A percentile compares a stretch with the other conserved stretches of the same genome.
phyloP scores from a whole-genome alignment of 1,140 invertebrate species.

The Drosophila takahashii region DNA sequence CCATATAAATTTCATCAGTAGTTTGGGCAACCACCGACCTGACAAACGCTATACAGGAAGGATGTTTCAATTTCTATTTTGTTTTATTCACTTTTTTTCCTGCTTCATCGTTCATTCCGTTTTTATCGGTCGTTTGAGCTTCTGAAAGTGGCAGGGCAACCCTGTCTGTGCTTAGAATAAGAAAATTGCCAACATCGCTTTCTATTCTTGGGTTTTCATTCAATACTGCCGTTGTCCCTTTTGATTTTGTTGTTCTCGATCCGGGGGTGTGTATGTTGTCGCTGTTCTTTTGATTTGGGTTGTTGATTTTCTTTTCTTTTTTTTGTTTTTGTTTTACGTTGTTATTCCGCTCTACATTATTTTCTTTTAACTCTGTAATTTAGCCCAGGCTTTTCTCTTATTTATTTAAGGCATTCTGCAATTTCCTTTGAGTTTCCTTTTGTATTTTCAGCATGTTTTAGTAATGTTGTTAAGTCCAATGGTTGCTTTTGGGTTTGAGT shows the following conservation, averaged over 20 bases:
- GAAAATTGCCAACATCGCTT: constrained; percentile 72
- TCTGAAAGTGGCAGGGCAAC: constrained; percentile 60
- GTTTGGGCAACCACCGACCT: constrained; percentile 47
- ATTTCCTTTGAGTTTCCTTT: constrained; percentile 52
- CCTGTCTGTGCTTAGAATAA: constrained; percentile 38
- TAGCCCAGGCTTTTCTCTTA: constrained; percentile 54
- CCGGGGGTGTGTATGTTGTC: constrained; percentile 19
- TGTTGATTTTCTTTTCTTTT: constrained; percentile 39
- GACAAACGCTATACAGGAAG: constrained; percentile 58
- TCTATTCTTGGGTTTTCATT: constrained; percentile 14
- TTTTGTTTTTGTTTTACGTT: constrained; percentile 23
- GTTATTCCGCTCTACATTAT: constrained; percentile 41
- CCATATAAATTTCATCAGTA: constrained; percentile 64
- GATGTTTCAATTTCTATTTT: constrained; percentile 83
- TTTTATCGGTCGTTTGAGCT: constrained; percentile 72
- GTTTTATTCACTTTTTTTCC: constrained; percentile 63
- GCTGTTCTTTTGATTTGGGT: constrained; percentile 39
- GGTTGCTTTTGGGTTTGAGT: constrained; percentile 14
- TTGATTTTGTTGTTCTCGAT: constrained; percentile 44
- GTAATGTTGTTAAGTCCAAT: constrained; percentile 31
- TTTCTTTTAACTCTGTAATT: constrained; percentile 59
- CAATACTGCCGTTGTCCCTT: constrained; percentile 35
- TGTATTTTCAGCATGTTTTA: constrained; percentile 52
- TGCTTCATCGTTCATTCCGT: constrained; percentile 44
- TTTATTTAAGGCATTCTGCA: constrained; percentile 68